phyloP scores from a whole-genome alignment of 2,113 vertebrate genomes.

The Pristiophorus japonicus region DNA sequence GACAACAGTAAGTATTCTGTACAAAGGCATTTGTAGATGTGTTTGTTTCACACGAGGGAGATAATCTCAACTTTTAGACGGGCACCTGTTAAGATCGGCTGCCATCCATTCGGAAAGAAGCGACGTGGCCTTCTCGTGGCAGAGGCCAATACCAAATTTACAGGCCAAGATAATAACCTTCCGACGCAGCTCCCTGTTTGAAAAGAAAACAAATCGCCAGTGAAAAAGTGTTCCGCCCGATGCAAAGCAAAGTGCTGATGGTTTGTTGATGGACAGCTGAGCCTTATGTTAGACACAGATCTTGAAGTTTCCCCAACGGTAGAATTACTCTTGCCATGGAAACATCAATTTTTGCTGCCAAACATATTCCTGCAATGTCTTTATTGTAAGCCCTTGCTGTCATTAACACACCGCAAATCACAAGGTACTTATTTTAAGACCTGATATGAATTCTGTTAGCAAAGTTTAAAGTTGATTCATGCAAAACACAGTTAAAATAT shows the following conservation, averaged over 20 bases:
- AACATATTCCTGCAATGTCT: neutral
- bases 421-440: neutral
- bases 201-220: neutral
- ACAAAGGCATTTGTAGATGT: neutral
- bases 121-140: conserved; percentile 83
- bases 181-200: conserved; percentile 75
- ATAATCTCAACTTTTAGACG: neutral
- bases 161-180: conserved; percentile 94
- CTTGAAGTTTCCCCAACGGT: neutral
- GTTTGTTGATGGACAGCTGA: neutral
- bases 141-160: conserved; percentile 95
- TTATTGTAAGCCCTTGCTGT: neutral
- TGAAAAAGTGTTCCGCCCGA: neutral
- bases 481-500: neutral
- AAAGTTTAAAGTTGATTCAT: neutral
- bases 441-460: neutral
- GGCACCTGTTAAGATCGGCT: conserved; percentile 89
- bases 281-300: neutral
- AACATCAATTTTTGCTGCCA: neutral
- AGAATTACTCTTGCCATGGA: neutral
- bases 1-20: neutral
- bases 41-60: neutral
- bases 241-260: neutral
- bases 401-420: neutral
- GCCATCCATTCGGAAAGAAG: conserved; percentile 97